Base-by-base conservation (phyloP, 2,797 vertebrate genomes). In the Botia kubotai region DNA sequence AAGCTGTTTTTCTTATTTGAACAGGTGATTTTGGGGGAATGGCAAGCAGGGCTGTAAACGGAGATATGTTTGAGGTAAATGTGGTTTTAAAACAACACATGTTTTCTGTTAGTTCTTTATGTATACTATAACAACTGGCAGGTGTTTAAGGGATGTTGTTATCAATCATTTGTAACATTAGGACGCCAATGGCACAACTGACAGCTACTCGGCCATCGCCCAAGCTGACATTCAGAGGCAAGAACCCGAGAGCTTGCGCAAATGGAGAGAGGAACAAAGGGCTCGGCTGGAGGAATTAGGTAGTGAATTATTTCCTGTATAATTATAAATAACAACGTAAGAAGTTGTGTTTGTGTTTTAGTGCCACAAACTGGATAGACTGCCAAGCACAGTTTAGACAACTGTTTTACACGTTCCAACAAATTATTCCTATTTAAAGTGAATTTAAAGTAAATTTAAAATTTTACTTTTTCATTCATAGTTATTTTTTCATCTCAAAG, bases 181-280 rank as follows among this genome's bases (percentile, higher is more conserved):
- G 97, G 97, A 97, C 86, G 92, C 96, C 80, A 96, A 97, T 0
- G 96, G 96, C 5, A 94, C 94, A 8, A 93, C 94, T 0, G 96
- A 98, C 14, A 93, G 92, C 90, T 99, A 99, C 0, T 96, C 97
- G 10, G 97, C 97, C 50, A 97, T 99, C 50, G 96, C 97, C 76
- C 97, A 97, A 87, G 98, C 93, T 0, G 97, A 99, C 84, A 91
- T 96, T 79, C 94, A 96, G 91, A 97, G 96, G 19, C 97, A 98
- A 90, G 98, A 99, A 82, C 98, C 98, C 0, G 98, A 99, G 89
- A 99, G 97, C 91, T 93, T 99, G 88, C 96, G 97, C 81, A 97
- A 96, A 75, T 99, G 98, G 98, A 94, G 97, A 86, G 97, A 99
- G 90, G 98, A 99, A 87, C 98, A 99, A 93, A 97, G 95, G 90